phyloP scores from a whole-genome alignment of 2,113 vertebrate genomes.

The Crotalus viridis region DNA sequence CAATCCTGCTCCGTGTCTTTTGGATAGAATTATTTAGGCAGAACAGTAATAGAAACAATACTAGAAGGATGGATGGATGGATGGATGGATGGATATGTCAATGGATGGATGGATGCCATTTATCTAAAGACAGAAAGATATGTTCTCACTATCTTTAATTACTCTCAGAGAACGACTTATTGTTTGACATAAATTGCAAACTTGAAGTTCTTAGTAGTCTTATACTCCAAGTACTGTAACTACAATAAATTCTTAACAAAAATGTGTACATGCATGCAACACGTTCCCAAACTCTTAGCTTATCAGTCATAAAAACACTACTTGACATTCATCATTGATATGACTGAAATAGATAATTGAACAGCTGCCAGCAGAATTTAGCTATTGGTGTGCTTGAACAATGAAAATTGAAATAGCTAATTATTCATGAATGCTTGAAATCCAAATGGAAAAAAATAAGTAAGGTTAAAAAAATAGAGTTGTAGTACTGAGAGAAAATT shows the following conservation, averaged over 20 bases:
- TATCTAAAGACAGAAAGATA: neutral
- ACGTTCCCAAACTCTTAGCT: neutral
- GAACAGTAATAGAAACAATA: neutral
- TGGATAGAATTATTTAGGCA: neutral
- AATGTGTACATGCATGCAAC: neutral
- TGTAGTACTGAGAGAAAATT: neutral
- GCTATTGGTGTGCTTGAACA: conserved; percentile 29
- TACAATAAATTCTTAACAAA: conserved; percentile 12
- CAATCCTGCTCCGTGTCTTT: neutral
- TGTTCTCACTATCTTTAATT: conserved; percentile 27
- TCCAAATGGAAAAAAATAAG: neutral
- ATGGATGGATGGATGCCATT: neutral
- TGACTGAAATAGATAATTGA: conserved; percentile 12
- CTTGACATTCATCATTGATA: conserved; percentile 20
- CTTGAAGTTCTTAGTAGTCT: conserved; percentile 21
- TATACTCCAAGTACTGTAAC: neutral
- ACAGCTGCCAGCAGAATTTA: conserved; percentile 22
- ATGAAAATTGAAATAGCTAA: conserved; percentile 29
- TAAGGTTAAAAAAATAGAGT: neutral
- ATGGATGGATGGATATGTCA: neutral
- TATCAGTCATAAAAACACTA: conserved; percentile 18
- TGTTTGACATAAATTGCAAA: neutral
- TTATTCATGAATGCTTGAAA: conserved; percentile 19
- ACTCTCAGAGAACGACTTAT: conserved; percentile 1
- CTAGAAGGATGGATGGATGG: too few species aligned